These are phyloP conservation scores for Pseudococcus jackbeardsleyi DNA, from an alignment of 2,888 invertebrate species.

Conservation along the genomic window DNA sequence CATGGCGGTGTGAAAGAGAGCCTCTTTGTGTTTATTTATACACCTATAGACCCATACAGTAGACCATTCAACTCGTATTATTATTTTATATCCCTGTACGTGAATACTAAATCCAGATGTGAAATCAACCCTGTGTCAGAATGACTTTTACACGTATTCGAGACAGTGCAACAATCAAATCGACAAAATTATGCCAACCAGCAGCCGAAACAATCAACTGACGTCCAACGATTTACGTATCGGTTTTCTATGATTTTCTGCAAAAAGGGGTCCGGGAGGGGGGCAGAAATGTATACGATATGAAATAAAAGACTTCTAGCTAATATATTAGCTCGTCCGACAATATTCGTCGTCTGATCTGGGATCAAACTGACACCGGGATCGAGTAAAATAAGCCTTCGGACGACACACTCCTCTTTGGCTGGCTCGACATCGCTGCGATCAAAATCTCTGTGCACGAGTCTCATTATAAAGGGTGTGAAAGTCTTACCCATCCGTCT, in stretches of 20 bases:
- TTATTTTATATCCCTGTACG: no score
- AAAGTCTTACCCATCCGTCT: conserved; percentile 53
- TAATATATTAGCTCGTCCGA: background rate
- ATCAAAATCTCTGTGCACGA: conserved; percentile 63
- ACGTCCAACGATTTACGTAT: background rate
- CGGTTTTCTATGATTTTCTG: no score
- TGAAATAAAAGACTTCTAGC: background rate
- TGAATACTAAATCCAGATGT: no score
- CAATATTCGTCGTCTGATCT: background rate
- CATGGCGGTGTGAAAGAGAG: background rate
- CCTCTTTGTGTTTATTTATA: background rate
- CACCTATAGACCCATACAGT: no score
- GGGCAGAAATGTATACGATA: no score
- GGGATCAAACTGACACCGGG: conserved; percentile 57
- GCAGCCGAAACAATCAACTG: background rate
- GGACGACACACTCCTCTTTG: conserved; percentile 56
- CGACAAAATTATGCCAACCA: background rate
- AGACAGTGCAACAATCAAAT: no score
- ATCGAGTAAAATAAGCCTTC: conserved; percentile 56
- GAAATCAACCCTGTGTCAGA: no score
- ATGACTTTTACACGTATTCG: no score
- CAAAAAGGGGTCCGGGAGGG: no score
- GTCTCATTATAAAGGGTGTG: conserved; percentile 65
- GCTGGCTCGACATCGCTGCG: no score
- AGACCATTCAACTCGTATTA: no score